Conservation (phyloP, 2,797 vertebrate species). For the Macrochelys suwanniensis region DNA sequence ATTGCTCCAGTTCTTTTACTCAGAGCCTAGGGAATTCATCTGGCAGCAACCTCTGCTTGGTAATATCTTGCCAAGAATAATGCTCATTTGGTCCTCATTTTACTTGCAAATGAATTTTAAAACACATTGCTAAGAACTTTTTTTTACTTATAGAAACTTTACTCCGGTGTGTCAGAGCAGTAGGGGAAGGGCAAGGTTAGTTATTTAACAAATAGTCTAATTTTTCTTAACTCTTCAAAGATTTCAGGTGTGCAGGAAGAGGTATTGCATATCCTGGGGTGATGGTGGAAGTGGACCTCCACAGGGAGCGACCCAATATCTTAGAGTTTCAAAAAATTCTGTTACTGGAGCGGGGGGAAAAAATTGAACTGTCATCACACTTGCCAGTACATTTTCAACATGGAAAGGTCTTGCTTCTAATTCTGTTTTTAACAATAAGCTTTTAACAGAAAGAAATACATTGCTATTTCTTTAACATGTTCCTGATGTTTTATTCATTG, state of each 20-base stretch:
- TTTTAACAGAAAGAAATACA: slow-evolving; percentile 75
- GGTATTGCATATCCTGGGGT: neutral
- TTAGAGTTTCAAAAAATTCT: slow-evolving; percentile 56
- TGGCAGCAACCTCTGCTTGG: slow-evolving; percentile 19
- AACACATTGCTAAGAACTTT: neutral
- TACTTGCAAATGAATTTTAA: neutral
- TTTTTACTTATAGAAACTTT: neutral
- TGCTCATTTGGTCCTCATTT: slow-evolving; percentile 12
- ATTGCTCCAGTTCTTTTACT: slow-evolving; percentile 11
- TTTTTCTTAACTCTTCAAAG: accelerated
- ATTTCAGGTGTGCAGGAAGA: neutral
- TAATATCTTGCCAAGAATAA: neutral
- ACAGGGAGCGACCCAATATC: slow-evolving; percentile 29
- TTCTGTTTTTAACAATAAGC: slow-evolving; percentile 74
- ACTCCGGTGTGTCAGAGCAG: neutral
- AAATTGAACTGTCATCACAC: slow-evolving; percentile 56
- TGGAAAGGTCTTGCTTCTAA: slow-evolving; percentile 73
- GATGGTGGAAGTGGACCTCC: slow-evolving; percentile 26
- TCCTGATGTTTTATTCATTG: slow-evolving; percentile 78
- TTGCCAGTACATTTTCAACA: slow-evolving; percentile 73
- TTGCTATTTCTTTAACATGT: slow-evolving; percentile 71
- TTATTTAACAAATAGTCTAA: neutral
- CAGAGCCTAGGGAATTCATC: slow-evolving; percentile 1
- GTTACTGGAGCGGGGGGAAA: slow-evolving; percentile 37
- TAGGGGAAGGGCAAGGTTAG: neutral